Evolutionary conservation across 2,888 invertebrate genomes (phyloP).

Genomic region (Rotaria sp.): DNA sequence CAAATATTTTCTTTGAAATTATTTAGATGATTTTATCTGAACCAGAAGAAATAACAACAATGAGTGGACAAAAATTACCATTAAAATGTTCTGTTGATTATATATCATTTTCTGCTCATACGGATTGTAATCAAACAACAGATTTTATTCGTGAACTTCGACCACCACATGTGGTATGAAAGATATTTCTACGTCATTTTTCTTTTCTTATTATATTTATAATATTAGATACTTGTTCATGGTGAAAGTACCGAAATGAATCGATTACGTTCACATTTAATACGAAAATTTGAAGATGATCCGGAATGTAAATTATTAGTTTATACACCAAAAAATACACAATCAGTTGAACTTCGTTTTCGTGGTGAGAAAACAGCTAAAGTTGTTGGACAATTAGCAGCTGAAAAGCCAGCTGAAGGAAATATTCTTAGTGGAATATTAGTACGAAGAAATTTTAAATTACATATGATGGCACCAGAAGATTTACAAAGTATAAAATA

Average conservation of each 20-base stretch:
- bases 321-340: constrained; percentile 91
- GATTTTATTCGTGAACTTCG: constrained; percentile 87
- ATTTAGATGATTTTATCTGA: constrained; percentile 75
- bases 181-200: too few species aligned
- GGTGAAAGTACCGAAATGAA: constrained; percentile 97
- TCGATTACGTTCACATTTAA: constrained; percentile 82
- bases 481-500: constrained; percentile 69
- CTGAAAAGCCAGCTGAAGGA: constrained; percentile 22
- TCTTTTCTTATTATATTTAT: too few species aligned
- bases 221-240: constrained; percentile 71
- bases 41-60: constrained; percentile 89
- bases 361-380: constrained; percentile 96
- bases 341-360: constrained; percentile 82
- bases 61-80: constrained; percentile 89
- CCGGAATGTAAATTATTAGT: constrained; percentile 69
- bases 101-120: constrained; percentile 97
- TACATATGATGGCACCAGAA: constrained; percentile 80
- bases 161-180: constrained; percentile 74
- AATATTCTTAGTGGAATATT: constrained; percentile 65
- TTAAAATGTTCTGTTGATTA: constrained; percentile 96
- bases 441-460: constrained; percentile 94
- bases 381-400: constrained; percentile 57
- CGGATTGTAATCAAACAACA: constrained; percentile 92
- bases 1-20: neutral
- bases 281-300: constrained; percentile 83